Base-by-base conservation (phyloP, 2,797 vertebrate species). In the Leptoclinus maculatus region DNA sequence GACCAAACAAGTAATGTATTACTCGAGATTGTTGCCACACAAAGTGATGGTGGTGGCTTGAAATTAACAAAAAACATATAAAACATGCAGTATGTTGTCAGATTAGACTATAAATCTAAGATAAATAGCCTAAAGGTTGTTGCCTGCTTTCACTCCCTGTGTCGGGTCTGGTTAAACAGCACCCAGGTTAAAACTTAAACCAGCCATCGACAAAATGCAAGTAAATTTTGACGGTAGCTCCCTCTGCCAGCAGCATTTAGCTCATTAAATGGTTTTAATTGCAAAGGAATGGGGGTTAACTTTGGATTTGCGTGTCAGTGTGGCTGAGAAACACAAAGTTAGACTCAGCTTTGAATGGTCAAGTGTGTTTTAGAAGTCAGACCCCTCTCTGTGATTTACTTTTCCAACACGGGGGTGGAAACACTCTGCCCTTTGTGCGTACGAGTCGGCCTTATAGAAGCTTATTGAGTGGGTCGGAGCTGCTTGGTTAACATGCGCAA, bases 351-450 rank as follows among this genome's bases (percentile, higher is more conserved):
- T 74, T 87, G 76, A 90, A 90, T 82, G 80, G 66, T 53, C 0
- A 51, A 34, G 81, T 84, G 32, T 89, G 78, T 89, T 82, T 75
- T 23, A 56, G 60, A 71, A 56, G 62, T 81, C 82, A 87, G 69
- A 87, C 57, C 67, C 66, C 73, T 82, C 80, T 88, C 73, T 88
- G 80, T 76, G 76, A 84, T 90, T 88, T 87, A 79, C 75, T 86
- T 86, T 82, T 87, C 85, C 87, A 36, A 71, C 69, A 57, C 67
- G 79, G 8, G 60, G 57, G 19, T 62, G 32, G 86, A 69, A 93
- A 95, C 93, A 94, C 90, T 85, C 85, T 60, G 76, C 66, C 79
- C 87, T 89, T 90, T 94, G 83, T 94, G 89, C 17, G 39, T 39
- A 36, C 53, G 59, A 89, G 54, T 83, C 72, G 66, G 78, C 45